Percentiles rank a stretch among this genome's conserved stretches.
Conservation (phyloP, 2,888 invertebrate genomes). For the Aphidoletes aphidimyza region DNA sequence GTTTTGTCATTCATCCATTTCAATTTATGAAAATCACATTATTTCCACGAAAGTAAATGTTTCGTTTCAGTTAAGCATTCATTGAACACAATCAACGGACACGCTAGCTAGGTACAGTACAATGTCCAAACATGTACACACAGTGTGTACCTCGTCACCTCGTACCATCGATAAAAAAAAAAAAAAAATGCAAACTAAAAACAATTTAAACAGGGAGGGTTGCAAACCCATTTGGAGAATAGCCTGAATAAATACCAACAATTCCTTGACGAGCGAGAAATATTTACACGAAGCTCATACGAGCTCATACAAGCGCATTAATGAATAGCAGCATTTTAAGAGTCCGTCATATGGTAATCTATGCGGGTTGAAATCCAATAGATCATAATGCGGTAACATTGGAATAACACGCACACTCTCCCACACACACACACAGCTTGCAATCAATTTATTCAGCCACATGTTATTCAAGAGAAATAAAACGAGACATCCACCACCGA, state of each 20-base stretch:
- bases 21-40: constrained; percentile 35
- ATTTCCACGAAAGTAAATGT: constrained; percentile 19
- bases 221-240: background rate
- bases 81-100: background rate
- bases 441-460: background rate
- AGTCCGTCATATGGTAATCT: constrained; percentile 30
- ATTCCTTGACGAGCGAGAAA: background rate
- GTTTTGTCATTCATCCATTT: background rate
- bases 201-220: background rate
- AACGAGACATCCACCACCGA: background rate
- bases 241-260: constrained; percentile 4
- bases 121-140: too few species aligned
- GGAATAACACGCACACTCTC: background rate
- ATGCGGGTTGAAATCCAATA: constrained; percentile 47
- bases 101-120: background rate
- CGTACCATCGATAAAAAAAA: too few species aligned
- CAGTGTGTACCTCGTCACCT: background rate
- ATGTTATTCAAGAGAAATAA: background rate
- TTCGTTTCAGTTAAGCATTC: background rate
- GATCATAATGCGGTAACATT: background rate
- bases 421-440: too few species aligned
- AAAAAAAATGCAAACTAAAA: constrained; percentile 14
- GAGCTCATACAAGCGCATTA: background rate
- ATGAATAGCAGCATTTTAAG: background rate
- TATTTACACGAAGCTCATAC: constrained; percentile 22